Evolutionary conservation across 2,888 invertebrate species (phyloP).

Genomic region (Bellardia bayeri): DNA sequence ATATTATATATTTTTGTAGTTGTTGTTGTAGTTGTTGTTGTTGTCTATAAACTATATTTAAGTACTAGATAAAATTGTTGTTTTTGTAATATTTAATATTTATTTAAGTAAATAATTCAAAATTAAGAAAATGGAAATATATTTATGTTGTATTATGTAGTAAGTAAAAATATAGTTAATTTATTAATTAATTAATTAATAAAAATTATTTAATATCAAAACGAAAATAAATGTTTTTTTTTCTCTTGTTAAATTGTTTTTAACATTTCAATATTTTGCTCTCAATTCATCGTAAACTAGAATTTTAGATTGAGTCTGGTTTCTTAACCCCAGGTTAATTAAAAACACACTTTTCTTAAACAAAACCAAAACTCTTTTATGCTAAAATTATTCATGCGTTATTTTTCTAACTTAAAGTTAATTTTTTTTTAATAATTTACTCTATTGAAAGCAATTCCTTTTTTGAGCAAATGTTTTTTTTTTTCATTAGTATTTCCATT

Average conservation of each 20-base stretch:
- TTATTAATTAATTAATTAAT: slow-evolving; percentile 35
- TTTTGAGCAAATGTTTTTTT: slow-evolving; percentile 26
- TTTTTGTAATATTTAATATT: slow-evolving; percentile 53
- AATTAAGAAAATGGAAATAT: slow-evolving; percentile 39
- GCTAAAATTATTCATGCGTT: slow-evolving; percentile 21
- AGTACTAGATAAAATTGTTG: slow-evolving; percentile 41
- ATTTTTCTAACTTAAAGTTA: slow-evolving; percentile 36
- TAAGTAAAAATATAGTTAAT: slow-evolving; percentile 35
- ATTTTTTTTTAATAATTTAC: slow-evolving; percentile 27
- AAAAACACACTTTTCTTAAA: slow-evolving; percentile 7
- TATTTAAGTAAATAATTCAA: slow-evolving; percentile 56
- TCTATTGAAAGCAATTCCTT: slow-evolving; percentile 74
- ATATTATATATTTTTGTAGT: slow-evolving; percentile 51
- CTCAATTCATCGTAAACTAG: not conserved
- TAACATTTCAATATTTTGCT: slow-evolving; percentile 33
- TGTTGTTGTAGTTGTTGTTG: slow-evolving; percentile 35
- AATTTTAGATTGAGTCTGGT: not conserved
- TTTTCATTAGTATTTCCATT: slow-evolving; percentile 10
- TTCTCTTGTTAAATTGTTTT: not conserved
- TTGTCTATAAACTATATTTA: slow-evolving; percentile 7
- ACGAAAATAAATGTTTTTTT: slow-evolving; percentile 11
- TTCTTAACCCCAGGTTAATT: not conserved
- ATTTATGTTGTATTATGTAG: slow-evolving; percentile 38
- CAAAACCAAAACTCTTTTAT: slow-evolving; percentile 36
- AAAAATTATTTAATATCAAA: slow-evolving; percentile 49